Percentiles rank a stretch among this genome's conserved stretches.
Evolutionary conservation across 2,888 invertebrate species (phyloP).

Genomic region (Lasioglossum malachurum): DNA sequence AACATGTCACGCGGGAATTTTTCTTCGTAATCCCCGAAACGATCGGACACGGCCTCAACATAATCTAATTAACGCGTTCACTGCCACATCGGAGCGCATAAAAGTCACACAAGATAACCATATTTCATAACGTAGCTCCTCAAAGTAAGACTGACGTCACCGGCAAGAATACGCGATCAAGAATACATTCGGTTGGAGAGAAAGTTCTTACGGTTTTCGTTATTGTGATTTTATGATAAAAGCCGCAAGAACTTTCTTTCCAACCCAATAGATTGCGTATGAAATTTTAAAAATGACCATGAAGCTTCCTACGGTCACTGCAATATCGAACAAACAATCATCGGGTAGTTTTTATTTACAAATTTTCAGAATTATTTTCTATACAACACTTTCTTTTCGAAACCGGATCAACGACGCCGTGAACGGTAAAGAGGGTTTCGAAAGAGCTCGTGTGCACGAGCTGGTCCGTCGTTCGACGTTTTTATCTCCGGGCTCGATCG

Average conservation of each 20-base stretch:
- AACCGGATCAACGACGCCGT: background rate
- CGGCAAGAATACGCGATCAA: background rate
- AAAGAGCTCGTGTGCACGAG: background rate
- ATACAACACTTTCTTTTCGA: background rate
- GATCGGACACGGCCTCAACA: background rate
- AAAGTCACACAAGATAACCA: background rate
- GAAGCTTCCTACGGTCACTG: background rate
- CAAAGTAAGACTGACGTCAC: too few species aligned
- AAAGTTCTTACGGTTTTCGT: too few species aligned
- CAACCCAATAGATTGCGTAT: background rate
- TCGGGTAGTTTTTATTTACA: too few species aligned
- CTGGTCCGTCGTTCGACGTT: background rate
- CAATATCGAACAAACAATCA: too few species aligned
- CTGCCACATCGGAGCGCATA: background rate
- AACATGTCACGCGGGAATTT: constrained; percentile 10
- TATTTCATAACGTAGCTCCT: too few species aligned
- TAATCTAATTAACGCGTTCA: background rate
- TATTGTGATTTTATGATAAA: too few species aligned
- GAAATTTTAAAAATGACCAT: background rate
- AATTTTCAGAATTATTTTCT: too few species aligned
- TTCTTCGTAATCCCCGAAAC: background rate
- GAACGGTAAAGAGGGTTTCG: background rate
- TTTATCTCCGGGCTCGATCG: background rate
- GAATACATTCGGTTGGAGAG: too few species aligned
- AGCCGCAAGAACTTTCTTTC: too few species aligned